Evolutionary conservation across 2,113 vertebrate genomes (phyloP).

Genomic region (Cromileptes altivelis): DNA sequence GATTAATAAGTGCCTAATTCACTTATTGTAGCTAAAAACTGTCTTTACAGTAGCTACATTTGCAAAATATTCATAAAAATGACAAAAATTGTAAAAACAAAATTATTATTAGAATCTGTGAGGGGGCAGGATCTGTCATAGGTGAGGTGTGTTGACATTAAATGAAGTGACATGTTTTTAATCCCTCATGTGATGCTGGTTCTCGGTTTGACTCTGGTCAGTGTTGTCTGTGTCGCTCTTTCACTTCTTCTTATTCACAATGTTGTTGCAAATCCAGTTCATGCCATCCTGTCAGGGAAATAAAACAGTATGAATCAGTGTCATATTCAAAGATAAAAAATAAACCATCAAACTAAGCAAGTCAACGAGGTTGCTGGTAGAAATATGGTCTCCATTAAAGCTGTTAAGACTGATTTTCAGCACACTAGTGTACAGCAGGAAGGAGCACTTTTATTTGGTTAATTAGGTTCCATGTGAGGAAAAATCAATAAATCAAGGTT

Average conservation of each 20-base stretch:
- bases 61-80: constrained; percentile 60
- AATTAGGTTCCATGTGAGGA: neutral
- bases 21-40: constrained; percentile 7
- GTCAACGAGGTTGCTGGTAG: neutral
- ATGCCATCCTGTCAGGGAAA: constrained; percentile 88
- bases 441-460: neutral
- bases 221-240: constrained; percentile 8
- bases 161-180: neutral
- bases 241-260: constrained; percentile 89
- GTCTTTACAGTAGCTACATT: constrained; percentile 41
- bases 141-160: constrained; percentile 11
- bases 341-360: neutral
- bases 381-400: neutral
- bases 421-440: neutral
- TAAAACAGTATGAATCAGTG: neutral
- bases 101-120: constrained; percentile 27
- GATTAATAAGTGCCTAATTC: constrained; percentile 23
- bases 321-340: neutral
- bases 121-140: constrained; percentile 4
- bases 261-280: constrained; percentile 94
- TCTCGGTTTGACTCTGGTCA: constrained; percentile 10
- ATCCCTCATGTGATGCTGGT: constrained; percentile 11
- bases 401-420: neutral
- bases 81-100: constrained; percentile 61
- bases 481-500: constrained; percentile 20